A percentile compares a stretch with the other conserved stretches of the same genome.
Evolutionary conservation across 2,113 vertebrate species (phyloP).

Genomic region (Sinocyclocheilus anophthalmus): DNA sequence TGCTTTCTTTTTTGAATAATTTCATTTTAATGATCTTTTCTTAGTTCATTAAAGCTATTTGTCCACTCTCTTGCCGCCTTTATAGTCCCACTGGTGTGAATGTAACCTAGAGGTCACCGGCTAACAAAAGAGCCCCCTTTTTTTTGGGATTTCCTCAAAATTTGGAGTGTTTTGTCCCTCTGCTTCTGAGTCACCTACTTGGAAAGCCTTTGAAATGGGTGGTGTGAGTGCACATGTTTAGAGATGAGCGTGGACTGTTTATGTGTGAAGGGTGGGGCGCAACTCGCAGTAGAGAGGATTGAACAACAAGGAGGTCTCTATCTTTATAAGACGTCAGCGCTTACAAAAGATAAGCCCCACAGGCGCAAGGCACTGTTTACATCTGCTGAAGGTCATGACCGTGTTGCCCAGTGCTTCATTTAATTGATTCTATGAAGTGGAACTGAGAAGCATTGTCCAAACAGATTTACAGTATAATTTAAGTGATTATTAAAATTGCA

Average conservation of each 20-base stretch:
- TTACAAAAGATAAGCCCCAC: conserved; percentile 39
- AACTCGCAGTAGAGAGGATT: conserved; percentile 30
- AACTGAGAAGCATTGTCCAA: background rate
- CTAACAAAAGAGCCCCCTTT: conserved; percentile 53
- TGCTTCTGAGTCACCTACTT: conserved; percentile 52
- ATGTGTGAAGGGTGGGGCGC: conserved; percentile 55
- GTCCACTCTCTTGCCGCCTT: conserved; percentile 4
- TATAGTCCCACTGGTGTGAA: conserved; percentile 42
- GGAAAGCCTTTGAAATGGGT: conserved; percentile 46
- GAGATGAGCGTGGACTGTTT: conserved; percentile 52
- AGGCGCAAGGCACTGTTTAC: conserved; percentile 38
- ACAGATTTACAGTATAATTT: background rate
- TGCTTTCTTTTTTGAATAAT: conserved; percentile 32
- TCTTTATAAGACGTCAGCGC: conserved; percentile 28
- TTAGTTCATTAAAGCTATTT: conserved; percentile 15
- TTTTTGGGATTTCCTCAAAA: conserved; percentile 72
- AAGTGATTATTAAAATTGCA: background rate
- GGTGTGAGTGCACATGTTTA: conserved; percentile 47
- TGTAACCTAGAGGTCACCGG: conserved; percentile 42
- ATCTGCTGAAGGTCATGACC: conserved; percentile 17
- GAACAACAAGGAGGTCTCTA: conserved; percentile 52
- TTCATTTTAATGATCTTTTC: conserved; percentile 42
- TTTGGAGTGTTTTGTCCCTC: conserved; percentile 57
- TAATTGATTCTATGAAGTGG: background rate
- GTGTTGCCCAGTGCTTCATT: background rate